Conservation (phyloP, 1,140 invertebrate species). For the Drosophila ironensis region DNA sequence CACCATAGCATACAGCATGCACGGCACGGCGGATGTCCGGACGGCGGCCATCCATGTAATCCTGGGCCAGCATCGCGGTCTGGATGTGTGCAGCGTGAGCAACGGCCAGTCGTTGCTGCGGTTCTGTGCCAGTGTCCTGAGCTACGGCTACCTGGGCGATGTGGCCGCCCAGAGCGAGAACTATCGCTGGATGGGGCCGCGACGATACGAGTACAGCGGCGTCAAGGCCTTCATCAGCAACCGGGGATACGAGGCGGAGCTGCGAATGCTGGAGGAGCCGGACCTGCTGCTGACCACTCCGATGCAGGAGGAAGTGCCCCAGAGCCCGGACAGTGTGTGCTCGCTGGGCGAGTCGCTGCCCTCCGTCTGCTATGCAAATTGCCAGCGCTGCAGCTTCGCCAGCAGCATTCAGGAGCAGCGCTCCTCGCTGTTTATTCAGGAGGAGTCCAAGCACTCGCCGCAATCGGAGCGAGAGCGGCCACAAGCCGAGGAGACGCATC, state of each 20-base stretch:
- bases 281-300: conserved; percentile 23
- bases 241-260: conserved; percentile 88
- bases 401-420: conserved; percentile 82
- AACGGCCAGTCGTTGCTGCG: conserved; percentile 86
- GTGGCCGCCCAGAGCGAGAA: conserved; percentile 91
- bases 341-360: conserved; percentile 30
- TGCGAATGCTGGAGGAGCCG: conserved; percentile 54
- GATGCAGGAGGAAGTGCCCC: conserved; percentile 20
- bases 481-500: neutral
- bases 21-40: conserved; percentile 91
- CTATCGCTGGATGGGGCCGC: conserved; percentile 94
- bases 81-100: conserved; percentile 92
- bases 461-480: conserved; percentile 28
- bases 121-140: conserved; percentile 91
- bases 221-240: conserved; percentile 89
- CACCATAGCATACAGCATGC: conserved; percentile 90
- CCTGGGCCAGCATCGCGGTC: conserved; percentile 87
- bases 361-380: conserved; percentile 74
- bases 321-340: conserved; percentile 50
- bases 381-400: conserved; percentile 62
- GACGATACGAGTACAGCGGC: conserved; percentile 91
- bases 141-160: conserved; percentile 95
- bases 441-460: conserved; percentile 24
- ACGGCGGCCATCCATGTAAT: conserved; percentile 93
- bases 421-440: conserved; percentile 76